Percentiles rank a stretch among this genome's conserved stretches.
Conservation (phyloP, 2,113 vertebrate species). For the Chloebia gouldiae region DNA sequence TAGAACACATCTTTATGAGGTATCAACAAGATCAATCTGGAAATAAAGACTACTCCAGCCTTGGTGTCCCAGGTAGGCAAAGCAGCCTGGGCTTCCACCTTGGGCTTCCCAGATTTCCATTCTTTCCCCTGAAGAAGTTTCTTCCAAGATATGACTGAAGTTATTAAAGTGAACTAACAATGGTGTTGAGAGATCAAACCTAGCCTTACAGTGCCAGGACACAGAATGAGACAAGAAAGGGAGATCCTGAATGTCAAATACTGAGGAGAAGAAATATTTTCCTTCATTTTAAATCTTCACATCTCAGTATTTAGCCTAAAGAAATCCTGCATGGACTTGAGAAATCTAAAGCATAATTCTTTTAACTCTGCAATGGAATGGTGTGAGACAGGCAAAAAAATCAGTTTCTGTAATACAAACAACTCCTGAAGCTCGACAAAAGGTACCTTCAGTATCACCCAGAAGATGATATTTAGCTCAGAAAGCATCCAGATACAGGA, state of each 20-base stretch:
- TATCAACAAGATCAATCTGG: background rate
- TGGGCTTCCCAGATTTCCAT: background rate
- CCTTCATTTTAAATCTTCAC: background rate
- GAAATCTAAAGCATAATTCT: background rate
- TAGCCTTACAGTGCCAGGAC: background rate
- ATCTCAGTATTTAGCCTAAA: background rate
- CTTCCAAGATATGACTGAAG: background rate
- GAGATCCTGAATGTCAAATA: background rate
- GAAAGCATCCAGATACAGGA: background rate
- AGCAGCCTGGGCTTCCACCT: background rate
- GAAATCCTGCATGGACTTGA: background rate
- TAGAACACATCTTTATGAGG: background rate
- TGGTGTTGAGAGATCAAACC: background rate
- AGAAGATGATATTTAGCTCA: background rate
- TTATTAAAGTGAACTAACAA: background rate
- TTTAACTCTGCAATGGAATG: background rate
- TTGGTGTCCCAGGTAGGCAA: background rate
- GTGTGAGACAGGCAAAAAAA: accelerated
- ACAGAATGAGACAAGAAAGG: background rate
- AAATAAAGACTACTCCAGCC: background rate
- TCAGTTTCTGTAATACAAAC: background rate
- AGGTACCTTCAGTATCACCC: background rate
- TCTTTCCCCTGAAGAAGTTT: background rate
- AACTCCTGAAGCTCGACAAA: background rate
- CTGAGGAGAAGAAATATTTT: background rate